These are phyloP conservation scores for Kryptolebias ocellatus DNA, from an alignment of 2,797 vertebrate species.

Conservation along the genomic window DNA sequence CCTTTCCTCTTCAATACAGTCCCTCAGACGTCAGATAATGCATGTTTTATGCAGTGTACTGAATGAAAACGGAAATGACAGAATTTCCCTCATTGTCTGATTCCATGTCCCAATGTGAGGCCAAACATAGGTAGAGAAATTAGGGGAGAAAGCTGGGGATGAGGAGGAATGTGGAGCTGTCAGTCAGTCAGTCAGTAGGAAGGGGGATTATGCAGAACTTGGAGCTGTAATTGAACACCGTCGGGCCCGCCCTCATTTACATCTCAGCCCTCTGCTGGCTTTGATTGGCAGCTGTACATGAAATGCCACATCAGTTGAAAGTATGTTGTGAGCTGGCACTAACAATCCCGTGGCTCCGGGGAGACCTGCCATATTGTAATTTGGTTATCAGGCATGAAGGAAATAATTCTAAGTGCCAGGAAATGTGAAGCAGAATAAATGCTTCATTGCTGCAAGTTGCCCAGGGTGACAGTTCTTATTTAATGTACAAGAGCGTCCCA, in stretches of 20 bases:
- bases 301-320: slow-evolving; percentile 99
- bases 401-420: slow-evolving; percentile 99
- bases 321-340: slow-evolving; percentile 99
- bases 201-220: slow-evolving; percentile 85
- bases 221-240: slow-evolving; percentile 92
- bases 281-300: slow-evolving; percentile 99
- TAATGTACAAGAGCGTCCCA: slow-evolving; percentile 97
- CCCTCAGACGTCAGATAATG: slow-evolving; percentile 49
- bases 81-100: slow-evolving; percentile 56
- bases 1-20: slow-evolving; percentile 18
- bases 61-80: slow-evolving; percentile 60
- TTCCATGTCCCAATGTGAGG: slow-evolving; percentile 60
- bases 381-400: slow-evolving; percentile 99
- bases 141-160: slow-evolving; percentile 82
- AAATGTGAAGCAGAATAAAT: slow-evolving; percentile 99
- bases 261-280: slow-evolving; percentile 83
- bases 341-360: slow-evolving; percentile 97
- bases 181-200: slow-evolving; percentile 77
- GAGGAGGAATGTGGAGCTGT: slow-evolving; percentile 85
- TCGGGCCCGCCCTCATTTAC: slow-evolving; percentile 95
- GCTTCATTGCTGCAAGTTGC: slow-evolving; percentile 96
- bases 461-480: slow-evolving; percentile 99
- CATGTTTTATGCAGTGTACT: slow-evolving; percentile 18
- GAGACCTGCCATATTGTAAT: slow-evolving; percentile 99
- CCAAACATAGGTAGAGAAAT: slow-evolving; percentile 60